Evolutionary conservation across 2,797 vertebrate genomes (phyloP).

Genomic region (Lophotriccus pileatus): DNA sequence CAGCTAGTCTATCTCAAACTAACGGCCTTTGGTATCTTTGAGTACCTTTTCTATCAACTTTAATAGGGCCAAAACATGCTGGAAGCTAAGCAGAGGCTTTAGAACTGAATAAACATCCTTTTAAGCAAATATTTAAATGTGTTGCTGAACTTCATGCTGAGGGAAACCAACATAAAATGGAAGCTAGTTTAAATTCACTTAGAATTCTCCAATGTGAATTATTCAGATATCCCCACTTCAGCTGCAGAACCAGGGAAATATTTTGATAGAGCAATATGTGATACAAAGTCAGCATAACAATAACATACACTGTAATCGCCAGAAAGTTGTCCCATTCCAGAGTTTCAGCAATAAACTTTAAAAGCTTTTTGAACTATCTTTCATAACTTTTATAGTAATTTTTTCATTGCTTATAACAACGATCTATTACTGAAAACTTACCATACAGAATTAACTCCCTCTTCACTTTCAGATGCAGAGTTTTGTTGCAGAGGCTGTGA

Average conservation of each 20-base stretch:
- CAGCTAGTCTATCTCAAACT: not conserved
- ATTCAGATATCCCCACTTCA: not conserved
- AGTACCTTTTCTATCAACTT: not conserved
- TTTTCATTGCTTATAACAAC: not conserved
- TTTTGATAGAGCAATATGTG: not conserved
- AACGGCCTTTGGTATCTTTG: not conserved
- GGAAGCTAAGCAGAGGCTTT: not conserved
- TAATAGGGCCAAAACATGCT: not conserved
- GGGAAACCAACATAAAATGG: not conserved
- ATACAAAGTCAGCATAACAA: not conserved
- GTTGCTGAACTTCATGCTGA: not conserved
- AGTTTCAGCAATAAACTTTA: not conserved
- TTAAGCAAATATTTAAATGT: not conserved
- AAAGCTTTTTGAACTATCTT: not conserved
- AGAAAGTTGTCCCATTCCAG: not conserved
- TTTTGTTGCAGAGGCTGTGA: not conserved
- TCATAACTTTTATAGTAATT: not conserved
- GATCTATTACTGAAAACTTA: not conserved
- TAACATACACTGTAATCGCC: not conserved
- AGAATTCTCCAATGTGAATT: not conserved
- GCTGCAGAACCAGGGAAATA: not conserved
- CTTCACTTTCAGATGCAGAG: not conserved
- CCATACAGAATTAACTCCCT: not conserved
- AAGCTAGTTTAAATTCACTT: not conserved
- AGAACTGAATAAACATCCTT: not conserved